A percentile compares a stretch with the other conserved stretches of the same genome.
These are phyloP conservation scores for Heptranchias perlo DNA, from an alignment of 2,113 vertebrate genomes.

Conservation along the genomic window DNA sequence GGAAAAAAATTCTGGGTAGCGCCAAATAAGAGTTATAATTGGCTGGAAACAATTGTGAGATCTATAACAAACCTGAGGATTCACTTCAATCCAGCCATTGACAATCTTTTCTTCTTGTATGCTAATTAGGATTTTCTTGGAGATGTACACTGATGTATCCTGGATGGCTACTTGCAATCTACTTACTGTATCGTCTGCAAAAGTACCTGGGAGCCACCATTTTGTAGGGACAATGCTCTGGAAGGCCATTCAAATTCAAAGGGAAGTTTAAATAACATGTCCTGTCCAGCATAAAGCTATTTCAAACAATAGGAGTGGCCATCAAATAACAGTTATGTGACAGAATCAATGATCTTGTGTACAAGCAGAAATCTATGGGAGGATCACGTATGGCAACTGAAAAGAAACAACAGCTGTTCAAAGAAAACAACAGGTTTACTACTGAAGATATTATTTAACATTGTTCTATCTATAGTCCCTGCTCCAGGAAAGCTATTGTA, in stretches of 20 bases:
- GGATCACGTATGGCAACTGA: not conserved
- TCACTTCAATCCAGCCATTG: not conserved
- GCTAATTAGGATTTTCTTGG: not conserved
- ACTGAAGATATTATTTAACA: not conserved
- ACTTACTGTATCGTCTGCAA: not conserved
- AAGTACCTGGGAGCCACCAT: not conserved
- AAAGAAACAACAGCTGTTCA: not conserved
- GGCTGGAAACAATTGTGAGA: not conserved
- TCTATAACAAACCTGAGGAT: not conserved
- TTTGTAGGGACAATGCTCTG: not conserved
- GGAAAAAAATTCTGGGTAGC: not conserved
- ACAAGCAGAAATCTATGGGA: not conserved
- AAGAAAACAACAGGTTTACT: not conserved
- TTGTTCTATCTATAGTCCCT: not conserved
- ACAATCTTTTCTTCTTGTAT: not conserved
- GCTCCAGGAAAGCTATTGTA: not conserved
- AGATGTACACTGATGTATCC: not conserved
- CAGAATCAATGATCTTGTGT: not conserved
- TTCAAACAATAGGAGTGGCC: not conserved
- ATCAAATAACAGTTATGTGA: not conserved
- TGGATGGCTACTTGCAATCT: not conserved
- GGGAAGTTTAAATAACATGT: not conserved
- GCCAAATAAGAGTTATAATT: not conserved
- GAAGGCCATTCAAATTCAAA: not conserved
- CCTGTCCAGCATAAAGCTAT: not conserved